Conservation (phyloP, 2,888 invertebrate species). For the Chrysotoxum bicinctum region DNA sequence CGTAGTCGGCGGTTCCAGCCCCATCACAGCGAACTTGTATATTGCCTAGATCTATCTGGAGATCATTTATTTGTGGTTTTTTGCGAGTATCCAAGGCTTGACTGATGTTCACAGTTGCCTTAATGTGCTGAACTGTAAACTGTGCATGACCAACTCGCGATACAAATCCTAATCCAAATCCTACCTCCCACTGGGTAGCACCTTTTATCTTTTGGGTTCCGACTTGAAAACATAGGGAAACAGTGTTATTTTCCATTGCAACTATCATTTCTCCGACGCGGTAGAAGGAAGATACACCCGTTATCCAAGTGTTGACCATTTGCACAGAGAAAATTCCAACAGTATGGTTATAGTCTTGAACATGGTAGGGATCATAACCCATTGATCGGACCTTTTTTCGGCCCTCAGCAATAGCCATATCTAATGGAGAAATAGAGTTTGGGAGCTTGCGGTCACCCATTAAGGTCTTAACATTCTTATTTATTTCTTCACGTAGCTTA, state of each 20-base stretch:
- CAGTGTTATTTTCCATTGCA: slow-evolving; percentile 87
- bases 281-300: slow-evolving; percentile 91
- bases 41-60: slow-evolving; percentile 91
- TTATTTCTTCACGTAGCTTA: slow-evolving; percentile 88
- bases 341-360: slow-evolving; percentile 88
- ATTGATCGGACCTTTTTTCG: slow-evolving; percentile 86
- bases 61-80: slow-evolving; percentile 86
- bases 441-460: slow-evolving; percentile 88
- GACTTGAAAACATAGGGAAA: slow-evolving; percentile 84
- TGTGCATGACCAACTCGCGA: slow-evolving; percentile 88
- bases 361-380: slow-evolving; percentile 88
- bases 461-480: slow-evolving; percentile 87
- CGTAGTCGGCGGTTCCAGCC: slow-evolving; percentile 92
- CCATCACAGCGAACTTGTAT: slow-evolving; percentile 92
- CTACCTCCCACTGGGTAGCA: slow-evolving; percentile 90
- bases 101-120: slow-evolving; percentile 86
- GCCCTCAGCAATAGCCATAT: slow-evolving; percentile 90
- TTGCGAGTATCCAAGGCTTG: slow-evolving; percentile 91
- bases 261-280: slow-evolving; percentile 90
- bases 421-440: slow-evolving; percentile 92
- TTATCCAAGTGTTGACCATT: slow-evolving; percentile 89
- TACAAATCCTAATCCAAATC: slow-evolving; percentile 86
- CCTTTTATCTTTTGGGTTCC: slow-evolving; percentile 92
- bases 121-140: slow-evolving; percentile 91
- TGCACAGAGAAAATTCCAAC: slow-evolving; percentile 87